A percentile compares a stretch with the other conserved stretches of the same genome.
Evolutionary conservation across 2,797 vertebrate genomes (phyloP).

Genomic region (Vultur gryphus): DNA sequence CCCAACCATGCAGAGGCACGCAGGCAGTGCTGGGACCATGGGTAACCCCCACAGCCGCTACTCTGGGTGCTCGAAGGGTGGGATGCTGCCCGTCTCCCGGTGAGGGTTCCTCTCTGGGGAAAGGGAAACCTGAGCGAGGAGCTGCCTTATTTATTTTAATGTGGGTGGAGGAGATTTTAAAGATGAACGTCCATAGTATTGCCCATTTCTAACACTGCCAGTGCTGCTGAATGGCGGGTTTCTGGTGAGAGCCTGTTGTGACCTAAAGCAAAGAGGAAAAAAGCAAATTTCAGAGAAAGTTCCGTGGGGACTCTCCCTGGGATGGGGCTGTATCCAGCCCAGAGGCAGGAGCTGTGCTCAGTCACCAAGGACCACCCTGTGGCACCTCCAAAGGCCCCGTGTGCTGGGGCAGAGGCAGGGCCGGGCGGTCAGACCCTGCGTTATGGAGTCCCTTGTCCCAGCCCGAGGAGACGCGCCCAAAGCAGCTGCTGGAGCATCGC

Average conservation of each 20-base stretch:
- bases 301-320: rapidly evolving
- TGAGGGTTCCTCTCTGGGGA: not conserved
- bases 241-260: not conserved
- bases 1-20: rapidly evolving
- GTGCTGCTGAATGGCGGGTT: not conserved
- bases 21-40: not conserved
- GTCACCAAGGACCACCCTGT: rapidly evolving
- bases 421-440: rapidly evolving
- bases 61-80: not conserved
- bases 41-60: not conserved
- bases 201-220: not conserved
- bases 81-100: not conserved
- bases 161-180: not conserved
- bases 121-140: not conserved
- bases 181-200: rapidly evolving
- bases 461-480: not conserved
- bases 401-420: not conserved
- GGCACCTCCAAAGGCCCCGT: rapidly evolving
- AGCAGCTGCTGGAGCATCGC: not conserved
- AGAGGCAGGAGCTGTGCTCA: not conserved
- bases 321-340: not conserved
- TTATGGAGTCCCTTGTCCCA: rapidly evolving
- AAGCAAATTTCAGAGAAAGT: not conserved
- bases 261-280: not conserved
- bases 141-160: not conserved